Percentiles rank a stretch among this genome's conserved stretches.
phyloP scores from a whole-genome alignment of 1,140 invertebrate genomes.

The Dermatophagoides farinae region DNA sequence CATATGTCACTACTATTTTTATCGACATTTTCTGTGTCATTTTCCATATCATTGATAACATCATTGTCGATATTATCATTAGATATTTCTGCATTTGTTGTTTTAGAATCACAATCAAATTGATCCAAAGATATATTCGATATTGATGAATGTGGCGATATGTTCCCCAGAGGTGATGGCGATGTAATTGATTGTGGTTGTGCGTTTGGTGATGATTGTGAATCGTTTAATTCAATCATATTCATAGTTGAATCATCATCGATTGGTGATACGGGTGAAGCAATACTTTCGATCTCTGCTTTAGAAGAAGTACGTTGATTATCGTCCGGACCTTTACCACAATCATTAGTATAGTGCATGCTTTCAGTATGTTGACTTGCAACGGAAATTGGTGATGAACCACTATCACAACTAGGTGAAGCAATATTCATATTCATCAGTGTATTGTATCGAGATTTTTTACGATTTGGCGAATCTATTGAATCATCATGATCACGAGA shows the following conservation, averaged over 20 bases:
- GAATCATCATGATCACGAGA: neutral
- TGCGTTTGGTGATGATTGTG: neutral
- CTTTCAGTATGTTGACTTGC: too few relatives aligned
- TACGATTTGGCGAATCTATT: neutral
- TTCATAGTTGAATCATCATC: neutral
- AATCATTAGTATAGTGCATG: too few relatives aligned
- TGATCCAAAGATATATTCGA: slow-evolving; percentile 1
- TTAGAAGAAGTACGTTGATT: too few relatives aligned
- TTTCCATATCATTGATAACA: neutral
- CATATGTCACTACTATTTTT: neutral
- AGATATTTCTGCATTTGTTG: too few relatives aligned
- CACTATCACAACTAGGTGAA: neutral
- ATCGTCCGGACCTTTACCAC: too few relatives aligned
- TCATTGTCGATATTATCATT: too few relatives aligned
- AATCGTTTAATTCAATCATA: neutral
- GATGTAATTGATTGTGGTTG: too few relatives aligned
- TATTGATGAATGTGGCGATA: slow-evolving; percentile 2
- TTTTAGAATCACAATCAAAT: too few relatives aligned
- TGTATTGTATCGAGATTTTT: neutral
- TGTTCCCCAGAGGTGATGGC: neutral
- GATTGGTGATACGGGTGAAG: neutral
- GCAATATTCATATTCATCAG: neutral
- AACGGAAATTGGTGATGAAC: too few relatives aligned
- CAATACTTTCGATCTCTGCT: neutral
- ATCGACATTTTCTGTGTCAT: neutral